Conservation (phyloP, 2,888 invertebrate species). For the Volucella bombylans region DNA sequence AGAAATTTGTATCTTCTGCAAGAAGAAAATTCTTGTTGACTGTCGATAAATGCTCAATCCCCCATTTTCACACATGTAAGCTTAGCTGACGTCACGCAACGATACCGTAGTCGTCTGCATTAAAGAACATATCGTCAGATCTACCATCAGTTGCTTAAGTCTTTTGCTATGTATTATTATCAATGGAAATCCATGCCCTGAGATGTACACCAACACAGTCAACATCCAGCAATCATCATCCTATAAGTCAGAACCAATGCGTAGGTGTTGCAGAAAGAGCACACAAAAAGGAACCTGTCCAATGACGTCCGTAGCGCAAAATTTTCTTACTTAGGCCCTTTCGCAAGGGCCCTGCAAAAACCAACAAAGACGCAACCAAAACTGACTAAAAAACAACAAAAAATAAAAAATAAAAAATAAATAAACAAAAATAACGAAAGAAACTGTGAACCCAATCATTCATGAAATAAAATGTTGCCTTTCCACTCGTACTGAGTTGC, state of each 20-base stretch:
- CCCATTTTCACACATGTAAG: slow-evolving; percentile 52
- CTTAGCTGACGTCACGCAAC: slow-evolving; percentile 59
- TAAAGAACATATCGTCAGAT: slow-evolving; percentile 44
- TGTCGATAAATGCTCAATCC: slow-evolving; percentile 45
- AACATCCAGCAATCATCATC: slow-evolving; percentile 30
- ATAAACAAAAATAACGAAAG: neutral
- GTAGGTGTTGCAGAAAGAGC: slow-evolving; percentile 63
- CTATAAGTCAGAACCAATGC: slow-evolving; percentile 49
- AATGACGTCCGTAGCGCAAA: slow-evolving; percentile 66
- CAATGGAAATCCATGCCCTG: slow-evolving; percentile 57
- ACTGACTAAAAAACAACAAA: slow-evolving; percentile 15
- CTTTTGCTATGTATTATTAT: slow-evolving; percentile 57
- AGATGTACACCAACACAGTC: slow-evolving; percentile 64
- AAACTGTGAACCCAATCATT: slow-evolving; percentile 56
- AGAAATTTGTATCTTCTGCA: too few relatives aligned
- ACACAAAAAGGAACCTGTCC: slow-evolving; percentile 55
- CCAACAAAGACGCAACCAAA: too few relatives aligned
- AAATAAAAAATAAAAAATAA: slow-evolving; percentile 8
- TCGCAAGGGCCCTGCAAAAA: slow-evolving; percentile 19
- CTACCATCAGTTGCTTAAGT: slow-evolving; percentile 42
- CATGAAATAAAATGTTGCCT: slow-evolving; percentile 54
- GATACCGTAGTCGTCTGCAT: slow-evolving; percentile 50
- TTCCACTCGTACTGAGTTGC: slow-evolving; percentile 13
- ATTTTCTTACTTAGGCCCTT: slow-evolving; percentile 37
- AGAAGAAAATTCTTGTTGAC: too few relatives aligned